Evolutionary conservation across 2,888 invertebrate genomes (phyloP).

Genomic region (Hofmannophila pseudospretella): DNA sequence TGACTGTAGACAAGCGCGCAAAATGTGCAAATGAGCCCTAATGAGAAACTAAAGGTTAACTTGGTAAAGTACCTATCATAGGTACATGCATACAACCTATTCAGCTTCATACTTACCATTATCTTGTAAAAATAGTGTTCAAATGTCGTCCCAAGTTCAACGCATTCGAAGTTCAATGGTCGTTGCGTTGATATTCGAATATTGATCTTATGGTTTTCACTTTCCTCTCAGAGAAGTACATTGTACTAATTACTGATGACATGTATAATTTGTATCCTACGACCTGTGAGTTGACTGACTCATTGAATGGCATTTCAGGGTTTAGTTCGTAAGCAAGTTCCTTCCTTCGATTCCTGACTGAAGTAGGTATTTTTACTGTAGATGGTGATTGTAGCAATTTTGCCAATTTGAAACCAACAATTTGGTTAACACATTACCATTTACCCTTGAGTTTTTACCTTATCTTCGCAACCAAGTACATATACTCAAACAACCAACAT

Average conservation of each 20-base stretch:
- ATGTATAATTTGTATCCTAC: too few relatives aligned
- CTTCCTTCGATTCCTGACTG: too few relatives aligned
- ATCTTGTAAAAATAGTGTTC: not conserved
- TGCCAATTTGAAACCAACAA: not conserved
- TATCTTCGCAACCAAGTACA: not conserved
- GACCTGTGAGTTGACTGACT: too few relatives aligned
- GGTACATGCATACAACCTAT: too few relatives aligned
- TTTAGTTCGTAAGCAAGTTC: too few relatives aligned
- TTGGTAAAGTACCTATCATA: not conserved
- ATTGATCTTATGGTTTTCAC: constrained; percentile 46
- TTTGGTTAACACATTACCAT: too few relatives aligned
- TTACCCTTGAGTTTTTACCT: not conserved
- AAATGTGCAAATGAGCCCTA: constrained; percentile 6
- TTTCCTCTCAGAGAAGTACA: constrained; percentile 34
- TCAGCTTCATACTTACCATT: too few relatives aligned
- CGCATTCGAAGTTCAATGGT: constrained; percentile 32
- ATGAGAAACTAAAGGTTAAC: not conserved
- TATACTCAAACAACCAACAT: not conserved
- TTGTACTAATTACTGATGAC: constrained; percentile 25
- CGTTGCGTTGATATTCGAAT: constrained; percentile 39
- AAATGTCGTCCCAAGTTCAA: constrained; percentile 16
- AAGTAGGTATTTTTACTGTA: too few relatives aligned
- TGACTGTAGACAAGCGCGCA: constrained; percentile 21
- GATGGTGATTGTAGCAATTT: too few relatives aligned
- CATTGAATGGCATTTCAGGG: not conserved